These are phyloP conservation scores for Alces alces DNA, from an alignment of 2,113 vertebrate genomes.

Conservation along the genomic window DNA sequence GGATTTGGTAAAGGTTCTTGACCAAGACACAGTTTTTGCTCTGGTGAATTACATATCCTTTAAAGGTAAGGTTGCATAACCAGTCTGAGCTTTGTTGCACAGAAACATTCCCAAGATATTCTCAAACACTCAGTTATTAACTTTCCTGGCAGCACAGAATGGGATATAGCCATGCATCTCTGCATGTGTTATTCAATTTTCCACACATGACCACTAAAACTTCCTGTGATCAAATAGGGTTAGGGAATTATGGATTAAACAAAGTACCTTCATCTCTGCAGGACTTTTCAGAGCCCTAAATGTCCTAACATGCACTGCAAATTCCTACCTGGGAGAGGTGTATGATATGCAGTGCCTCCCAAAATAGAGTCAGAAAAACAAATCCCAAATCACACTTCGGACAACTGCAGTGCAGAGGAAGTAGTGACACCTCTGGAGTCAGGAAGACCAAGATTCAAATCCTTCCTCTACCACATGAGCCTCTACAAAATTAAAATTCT, in stretches of 20 bases:
- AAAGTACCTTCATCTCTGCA: background rate
- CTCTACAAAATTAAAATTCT: background rate
- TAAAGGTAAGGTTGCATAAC: constrained; percentile 68
- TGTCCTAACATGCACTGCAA: background rate
- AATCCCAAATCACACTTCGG: too few relatives aligned
- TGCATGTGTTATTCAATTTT: fast-evolving
- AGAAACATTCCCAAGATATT: background rate
- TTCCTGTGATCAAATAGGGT: background rate
- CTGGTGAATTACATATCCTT: constrained; percentile 83
- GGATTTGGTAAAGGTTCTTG: constrained; percentile 77
- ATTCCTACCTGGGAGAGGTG: background rate
- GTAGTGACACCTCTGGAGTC: background rate
- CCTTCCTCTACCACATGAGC: too few relatives aligned
- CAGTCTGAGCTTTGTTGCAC: background rate
- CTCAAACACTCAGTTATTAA: background rate
- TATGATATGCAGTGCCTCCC: background rate
- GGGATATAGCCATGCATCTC: fast-evolving
- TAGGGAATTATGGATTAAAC: background rate
- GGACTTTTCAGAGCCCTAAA: background rate
- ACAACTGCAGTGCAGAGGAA: too few relatives aligned
- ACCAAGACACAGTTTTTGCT: constrained; percentile 76
- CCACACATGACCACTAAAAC: background rate
- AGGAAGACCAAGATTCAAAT: background rate
- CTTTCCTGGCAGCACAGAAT: background rate
- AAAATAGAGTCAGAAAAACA: background rate